Evolutionary conservation across 2,888 invertebrate species (phyloP).

Genomic region (Phoronis australis): DNA sequence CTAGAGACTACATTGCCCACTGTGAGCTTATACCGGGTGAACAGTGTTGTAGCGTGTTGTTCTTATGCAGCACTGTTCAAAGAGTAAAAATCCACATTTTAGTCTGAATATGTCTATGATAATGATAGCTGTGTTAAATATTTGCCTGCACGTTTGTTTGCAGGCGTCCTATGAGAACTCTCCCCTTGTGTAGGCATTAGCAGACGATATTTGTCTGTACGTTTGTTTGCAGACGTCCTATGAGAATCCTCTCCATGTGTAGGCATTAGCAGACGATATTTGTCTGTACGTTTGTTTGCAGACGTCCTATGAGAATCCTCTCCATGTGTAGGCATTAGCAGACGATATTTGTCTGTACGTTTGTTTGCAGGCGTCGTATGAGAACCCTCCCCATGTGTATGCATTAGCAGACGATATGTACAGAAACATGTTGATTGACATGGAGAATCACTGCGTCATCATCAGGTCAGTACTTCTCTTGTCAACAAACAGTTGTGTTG

Average conservation of each 20-base stretch:
- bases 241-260: constrained; percentile 68
- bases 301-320: constrained; percentile 68
- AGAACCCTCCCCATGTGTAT: constrained; percentile 68
- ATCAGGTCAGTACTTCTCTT: constrained; percentile 62
- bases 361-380: constrained; percentile 64
- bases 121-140: too few relatives aligned
- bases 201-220: too few relatives aligned
- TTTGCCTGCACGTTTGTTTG: too few relatives aligned
- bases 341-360: too few relatives aligned
- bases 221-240: constrained; percentile 63
- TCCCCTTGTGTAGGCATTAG: constrained; percentile 65
- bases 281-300: too few relatives aligned
- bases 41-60: too few relatives aligned
- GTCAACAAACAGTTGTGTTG: too few relatives aligned
- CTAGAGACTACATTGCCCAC: too few relatives aligned
- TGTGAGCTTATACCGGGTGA: too few relatives aligned
- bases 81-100: too few relatives aligned
- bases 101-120: too few relatives aligned
- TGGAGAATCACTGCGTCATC: constrained; percentile 67
- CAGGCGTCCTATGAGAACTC: constrained; percentile 68
- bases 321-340: constrained; percentile 65
- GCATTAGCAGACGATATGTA: constrained; percentile 68
- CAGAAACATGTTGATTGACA: constrained; percentile 66
- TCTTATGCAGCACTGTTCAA: too few relatives aligned
- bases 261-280: constrained; percentile 66